Conservation (phyloP, 2,113 vertebrate species). For the Panurus biarmicus region DNA sequence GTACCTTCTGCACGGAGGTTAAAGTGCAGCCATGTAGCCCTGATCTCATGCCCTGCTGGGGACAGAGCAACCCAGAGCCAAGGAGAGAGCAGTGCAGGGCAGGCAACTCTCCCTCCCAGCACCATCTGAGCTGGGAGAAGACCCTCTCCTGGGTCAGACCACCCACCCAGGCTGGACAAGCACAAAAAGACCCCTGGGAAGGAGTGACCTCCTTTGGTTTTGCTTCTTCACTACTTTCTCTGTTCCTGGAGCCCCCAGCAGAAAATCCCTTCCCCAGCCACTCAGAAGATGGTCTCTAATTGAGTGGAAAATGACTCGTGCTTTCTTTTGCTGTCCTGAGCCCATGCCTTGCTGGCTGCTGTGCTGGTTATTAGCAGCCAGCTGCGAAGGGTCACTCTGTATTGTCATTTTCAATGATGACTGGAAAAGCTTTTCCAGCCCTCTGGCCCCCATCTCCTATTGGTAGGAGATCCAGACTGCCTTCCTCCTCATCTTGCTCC, state of each 20-base stretch:
- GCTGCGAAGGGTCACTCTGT: neutral
- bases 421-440: neutral
- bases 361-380: neutral
- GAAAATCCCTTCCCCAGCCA: neutral
- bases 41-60: neutral
- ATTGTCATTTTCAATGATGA: neutral
- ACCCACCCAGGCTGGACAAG: neutral
- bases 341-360: neutral
- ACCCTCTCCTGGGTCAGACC: neutral
- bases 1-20: neutral
- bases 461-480: neutral
- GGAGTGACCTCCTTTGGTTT: neutral
- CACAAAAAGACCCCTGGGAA: neutral
- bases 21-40: neutral
- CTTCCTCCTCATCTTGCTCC: neutral
- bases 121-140: neutral
- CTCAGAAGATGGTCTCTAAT: neutral
- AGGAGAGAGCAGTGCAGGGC: neutral
- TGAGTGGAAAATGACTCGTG: slow-evolving; percentile 23
- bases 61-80: neutral
- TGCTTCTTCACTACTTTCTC: neutral
- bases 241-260: neutral
- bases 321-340: neutral
- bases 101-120: neutral
- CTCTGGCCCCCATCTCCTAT: neutral